These are phyloP conservation scores for Pemphigus obesinymphae DNA, from an alignment of 1,140 invertebrate genomes.

Conservation along the genomic window DNA sequence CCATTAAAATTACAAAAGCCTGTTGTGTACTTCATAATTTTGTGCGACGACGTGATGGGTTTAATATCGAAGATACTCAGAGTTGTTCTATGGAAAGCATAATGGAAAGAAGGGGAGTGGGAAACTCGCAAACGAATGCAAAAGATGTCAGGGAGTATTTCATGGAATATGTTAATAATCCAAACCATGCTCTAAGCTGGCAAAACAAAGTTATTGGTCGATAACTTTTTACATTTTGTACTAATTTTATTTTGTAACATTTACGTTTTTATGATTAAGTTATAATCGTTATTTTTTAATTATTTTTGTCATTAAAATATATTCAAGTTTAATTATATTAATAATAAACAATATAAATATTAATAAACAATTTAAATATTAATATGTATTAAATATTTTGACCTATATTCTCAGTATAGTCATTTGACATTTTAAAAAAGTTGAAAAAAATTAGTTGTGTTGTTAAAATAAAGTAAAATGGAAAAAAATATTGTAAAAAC, in stretches of 20 bases:
- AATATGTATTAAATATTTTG: no score
- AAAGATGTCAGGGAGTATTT: neutral
- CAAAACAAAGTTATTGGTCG: neutral
- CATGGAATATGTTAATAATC: neutral
- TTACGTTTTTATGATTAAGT: neutral
- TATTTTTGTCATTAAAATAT: no score
- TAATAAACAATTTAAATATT: no score
- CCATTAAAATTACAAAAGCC: constrained; percentile 45
- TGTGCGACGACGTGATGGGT: constrained; percentile 44
- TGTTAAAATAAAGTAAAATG: no score
- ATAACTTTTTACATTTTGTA: neutral
- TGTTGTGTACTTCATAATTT: constrained; percentile 48
- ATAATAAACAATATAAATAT: no score
- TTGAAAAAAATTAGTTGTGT: no score
- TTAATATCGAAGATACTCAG: constrained; percentile 43
- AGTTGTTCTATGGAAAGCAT: neutral
- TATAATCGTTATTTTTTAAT: no score
- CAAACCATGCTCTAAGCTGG: neutral
- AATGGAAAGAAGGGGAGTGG: constrained; percentile 13
- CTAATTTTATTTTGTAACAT: neutral
- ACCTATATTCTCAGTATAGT: no score
- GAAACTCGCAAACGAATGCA: neutral
- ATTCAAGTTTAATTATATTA: no score
- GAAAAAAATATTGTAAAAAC: no score
- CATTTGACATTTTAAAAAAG: no score